These are phyloP conservation scores for Phoebastria nigripes DNA, from an alignment of 2,797 vertebrate genomes.

Conservation along the genomic window DNA sequence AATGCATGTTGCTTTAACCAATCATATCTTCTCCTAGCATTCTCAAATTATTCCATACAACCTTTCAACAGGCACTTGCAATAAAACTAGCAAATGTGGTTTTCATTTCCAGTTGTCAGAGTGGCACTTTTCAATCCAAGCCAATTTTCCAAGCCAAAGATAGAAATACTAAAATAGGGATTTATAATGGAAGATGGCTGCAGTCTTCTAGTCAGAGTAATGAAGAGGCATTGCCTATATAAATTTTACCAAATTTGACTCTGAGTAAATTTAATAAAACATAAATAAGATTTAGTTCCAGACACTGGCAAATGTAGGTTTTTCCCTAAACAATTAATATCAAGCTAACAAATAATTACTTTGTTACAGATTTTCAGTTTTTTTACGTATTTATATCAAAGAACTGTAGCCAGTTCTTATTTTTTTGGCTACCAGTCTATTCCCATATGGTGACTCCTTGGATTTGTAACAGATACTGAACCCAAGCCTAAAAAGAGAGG, in stretches of 20 bases:
- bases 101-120: conserved; percentile 37
- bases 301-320: not conserved
- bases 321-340: not conserved
- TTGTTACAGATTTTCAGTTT: not conserved
- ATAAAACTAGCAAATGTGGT: not conserved
- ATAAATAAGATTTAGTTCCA: not conserved
- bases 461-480: not conserved
- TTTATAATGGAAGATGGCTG: conserved; percentile 8
- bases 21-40: not conserved
- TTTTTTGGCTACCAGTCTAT: not conserved
- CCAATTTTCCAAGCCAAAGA: not conserved
- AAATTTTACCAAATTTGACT: not conserved
- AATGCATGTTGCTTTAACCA: not conserved
- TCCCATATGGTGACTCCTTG: not conserved
- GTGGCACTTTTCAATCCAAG: conserved; percentile 17
- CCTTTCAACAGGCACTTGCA: not conserved
- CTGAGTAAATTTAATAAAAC: not conserved
- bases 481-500: not conserved
- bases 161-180: not conserved
- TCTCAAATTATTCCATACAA: not conserved
- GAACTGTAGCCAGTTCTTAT: not conserved
- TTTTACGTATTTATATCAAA: not conserved
- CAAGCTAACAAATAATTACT: not conserved
- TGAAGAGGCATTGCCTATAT: not conserved
- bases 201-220: not conserved